These are phyloP conservation scores for Nannobrachium achirus DNA, from an alignment of 2,113 vertebrate species.

Conservation along the genomic window DNA sequence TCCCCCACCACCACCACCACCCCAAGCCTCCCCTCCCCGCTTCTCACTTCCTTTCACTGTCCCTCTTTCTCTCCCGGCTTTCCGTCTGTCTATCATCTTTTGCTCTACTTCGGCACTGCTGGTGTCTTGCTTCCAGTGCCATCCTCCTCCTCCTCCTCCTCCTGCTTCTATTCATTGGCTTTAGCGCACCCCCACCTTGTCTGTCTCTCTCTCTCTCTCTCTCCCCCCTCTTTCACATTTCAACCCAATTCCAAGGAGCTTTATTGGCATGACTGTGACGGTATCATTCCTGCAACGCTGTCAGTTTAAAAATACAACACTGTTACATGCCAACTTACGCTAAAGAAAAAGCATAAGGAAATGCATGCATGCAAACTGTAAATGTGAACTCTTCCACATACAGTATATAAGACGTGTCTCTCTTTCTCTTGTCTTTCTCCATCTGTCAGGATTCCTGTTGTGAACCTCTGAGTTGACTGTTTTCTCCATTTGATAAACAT, in stretches of 20 bases:
- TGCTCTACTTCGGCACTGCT: not conserved
- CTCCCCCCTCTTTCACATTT: not conserved
- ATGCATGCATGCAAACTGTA: too few species aligned
- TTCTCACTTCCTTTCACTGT: not conserved
- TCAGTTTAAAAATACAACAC: too few species aligned
- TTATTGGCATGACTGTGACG: too few species aligned
- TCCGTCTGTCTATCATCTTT: slow-evolving; percentile 50
- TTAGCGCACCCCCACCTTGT: slow-evolving; percentile 10
- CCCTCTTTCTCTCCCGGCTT: not conserved
- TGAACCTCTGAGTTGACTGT: slow-evolving; percentile 81
- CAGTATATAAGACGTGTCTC: not conserved
- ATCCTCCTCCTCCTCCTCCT: slow-evolving; percentile 24
- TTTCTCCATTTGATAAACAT: slow-evolving; percentile 67
- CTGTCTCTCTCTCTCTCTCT: not conserved
- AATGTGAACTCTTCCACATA: too few species aligned
- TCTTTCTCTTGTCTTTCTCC: slow-evolving; percentile 57
- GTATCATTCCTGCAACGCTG: too few species aligned
- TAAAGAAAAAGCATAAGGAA: too few species aligned
- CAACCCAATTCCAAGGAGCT: too few species aligned
- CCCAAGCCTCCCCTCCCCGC: slow-evolving; percentile 25
- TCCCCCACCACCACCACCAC: not conserved
- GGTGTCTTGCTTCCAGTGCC: not conserved
- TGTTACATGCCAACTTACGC: too few species aligned
- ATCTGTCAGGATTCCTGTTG: slow-evolving; percentile 81
- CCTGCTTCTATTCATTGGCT: slow-evolving; percentile 18